These are phyloP conservation scores for Sebastes miniatus DNA, from an alignment of 2,797 vertebrate genomes.

Conservation along the genomic window DNA sequence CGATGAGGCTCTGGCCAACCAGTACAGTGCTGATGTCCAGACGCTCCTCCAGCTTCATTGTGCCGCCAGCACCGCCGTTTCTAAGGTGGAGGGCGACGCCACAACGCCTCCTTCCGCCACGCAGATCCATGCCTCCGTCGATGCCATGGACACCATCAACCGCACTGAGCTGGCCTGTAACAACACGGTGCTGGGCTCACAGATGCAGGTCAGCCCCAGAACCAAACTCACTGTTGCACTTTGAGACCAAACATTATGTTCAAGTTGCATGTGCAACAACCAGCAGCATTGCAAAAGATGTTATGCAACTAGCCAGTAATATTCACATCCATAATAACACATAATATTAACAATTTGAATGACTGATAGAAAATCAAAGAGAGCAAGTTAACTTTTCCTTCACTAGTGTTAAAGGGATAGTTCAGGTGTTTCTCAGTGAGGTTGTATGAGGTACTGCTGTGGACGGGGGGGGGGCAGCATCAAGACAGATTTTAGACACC, in stretches of 20 bases:
- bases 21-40: constrained; percentile 97
- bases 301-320: neutral
- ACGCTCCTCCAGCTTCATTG: constrained; percentile 90
- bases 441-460: no score
- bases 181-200: constrained; percentile 96
- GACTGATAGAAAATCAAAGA: no score
- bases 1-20: constrained; percentile 94
- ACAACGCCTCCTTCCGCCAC: constrained; percentile 29
- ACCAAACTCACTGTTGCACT: no score
- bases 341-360: no score
- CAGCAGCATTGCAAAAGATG: neutral
- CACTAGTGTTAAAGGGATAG: neutral
- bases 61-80: constrained; percentile 72
- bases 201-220: constrained; percentile 91
- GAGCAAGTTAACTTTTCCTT: neutral
- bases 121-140: constrained; percentile 46
- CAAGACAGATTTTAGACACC: no score
- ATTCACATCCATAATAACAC: neutral
- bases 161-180: constrained; percentile 95
- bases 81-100: constrained; percentile 43
- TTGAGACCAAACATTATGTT: no score
- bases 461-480: no score
- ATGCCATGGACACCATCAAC: constrained; percentile 89
- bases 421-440: no score
- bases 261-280: no score